Evolutionary conservation across 2,888 invertebrate genomes (phyloP).

Genomic region (Cecidostiba fungosa): DNA sequence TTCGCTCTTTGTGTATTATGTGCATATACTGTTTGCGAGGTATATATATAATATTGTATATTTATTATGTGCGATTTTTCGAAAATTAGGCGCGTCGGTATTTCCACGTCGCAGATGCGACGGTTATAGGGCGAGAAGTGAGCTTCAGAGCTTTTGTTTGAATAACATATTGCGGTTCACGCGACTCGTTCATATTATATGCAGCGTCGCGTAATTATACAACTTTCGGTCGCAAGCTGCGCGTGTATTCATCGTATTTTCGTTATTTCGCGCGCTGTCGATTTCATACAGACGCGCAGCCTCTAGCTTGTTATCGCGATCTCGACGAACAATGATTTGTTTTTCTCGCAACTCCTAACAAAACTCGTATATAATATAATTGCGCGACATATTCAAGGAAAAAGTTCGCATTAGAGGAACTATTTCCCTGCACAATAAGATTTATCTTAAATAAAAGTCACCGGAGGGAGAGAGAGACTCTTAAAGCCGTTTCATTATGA

Average conservation of each 20-base stretch:
- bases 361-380: too few species aligned
- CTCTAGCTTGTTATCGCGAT: too few species aligned
- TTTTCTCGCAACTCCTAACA: too few species aligned
- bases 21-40: neutral
- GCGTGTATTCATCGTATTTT: neutral
- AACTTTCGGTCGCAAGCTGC: neutral
- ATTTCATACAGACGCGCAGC: neutral
- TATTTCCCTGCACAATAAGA: neutral
- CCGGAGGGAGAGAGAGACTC: neutral
- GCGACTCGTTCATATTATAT: neutral
- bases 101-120: neutral
- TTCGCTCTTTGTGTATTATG: neutral
- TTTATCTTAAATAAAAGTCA: slow-evolving; percentile 36
- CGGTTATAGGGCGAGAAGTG: neutral
- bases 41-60: too few species aligned
- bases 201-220: neutral
- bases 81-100: neutral
- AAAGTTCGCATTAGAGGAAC: too few species aligned
- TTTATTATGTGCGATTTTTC: neutral
- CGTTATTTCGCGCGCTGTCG: neutral
- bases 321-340: too few species aligned
- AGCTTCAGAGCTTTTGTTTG: neutral
- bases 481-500: slow-evolving; percentile 57
- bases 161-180: neutral
- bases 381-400: too few species aligned